Base-by-base conservation (phyloP, 2,888 invertebrate species). In the Rhagium mordax region DNA sequence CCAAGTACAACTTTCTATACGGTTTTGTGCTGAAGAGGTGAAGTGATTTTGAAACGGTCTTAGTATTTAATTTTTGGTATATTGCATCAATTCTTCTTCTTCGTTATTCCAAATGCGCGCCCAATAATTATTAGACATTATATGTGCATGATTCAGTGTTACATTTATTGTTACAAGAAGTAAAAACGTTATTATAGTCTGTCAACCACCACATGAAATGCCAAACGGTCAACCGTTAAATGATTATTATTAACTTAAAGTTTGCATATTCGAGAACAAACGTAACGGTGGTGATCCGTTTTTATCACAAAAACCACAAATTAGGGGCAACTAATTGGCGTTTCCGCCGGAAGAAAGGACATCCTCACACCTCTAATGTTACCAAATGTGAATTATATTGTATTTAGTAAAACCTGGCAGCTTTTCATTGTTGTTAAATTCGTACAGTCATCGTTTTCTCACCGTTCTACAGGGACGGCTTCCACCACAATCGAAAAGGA, bases 341-440 rank as follows among this genome's bases (percentile, higher is more conserved):
- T 68, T 81, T 84, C 83, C 83, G 81, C 57, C 67, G 67, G 67
- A 67, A 67, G 67, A 55, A 57, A 57, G 57, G 55, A 57, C 67
- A 82, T 84, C 83, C 83, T 84, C 79, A 73, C 83, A 83, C 82
- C 83, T 83, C 77, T 18, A 66, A 74, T 74, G 66, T 71, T 75
- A 77, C 78, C 80, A 16, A 81, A 79, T 79, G 81, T 82, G 81
- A 84, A 85, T 85, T 84, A 84, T 81, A 83, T 84, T 84, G 82
- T 84, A 83, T 84, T 84, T 85, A 83, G 82, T 81, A 75, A 70
- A 76, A 71, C 73, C 74, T 80, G 83, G 82, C 84, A 81, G 81
- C 82, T 83, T 82, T 82, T 78, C 78, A 81, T 81, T 82, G 82
- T 83, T 76, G 75, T 70, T 77, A 78, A 81, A 80, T 82, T 81